phyloP scores from a whole-genome alignment of 2,888 invertebrate genomes.

The Athripsodes cinereus region DNA sequence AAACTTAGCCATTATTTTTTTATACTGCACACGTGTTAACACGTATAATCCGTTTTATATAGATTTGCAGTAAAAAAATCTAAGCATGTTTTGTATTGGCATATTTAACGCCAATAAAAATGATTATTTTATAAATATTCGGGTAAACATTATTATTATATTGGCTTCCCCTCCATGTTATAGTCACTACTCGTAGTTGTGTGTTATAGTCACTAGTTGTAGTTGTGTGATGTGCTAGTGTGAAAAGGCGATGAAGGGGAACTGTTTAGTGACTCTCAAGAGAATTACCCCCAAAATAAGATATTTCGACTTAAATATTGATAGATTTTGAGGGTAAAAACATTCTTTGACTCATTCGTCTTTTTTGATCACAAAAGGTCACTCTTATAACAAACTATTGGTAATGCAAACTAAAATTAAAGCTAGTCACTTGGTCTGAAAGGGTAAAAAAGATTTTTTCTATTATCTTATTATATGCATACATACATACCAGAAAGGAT shows the following conservation, averaged over 20 bases:
- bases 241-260: slow-evolving; percentile 7
- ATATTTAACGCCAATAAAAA: slow-evolving; percentile 12
- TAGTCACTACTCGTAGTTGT: too few relatives aligned
- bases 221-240: background rate
- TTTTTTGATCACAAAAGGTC: too few relatives aligned
- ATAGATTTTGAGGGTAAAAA: background rate
- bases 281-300: background rate
- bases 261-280: slow-evolving; percentile 8
- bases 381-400: too few relatives aligned
- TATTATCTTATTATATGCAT: too few relatives aligned
- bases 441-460: too few relatives aligned
- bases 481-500: too few relatives aligned
- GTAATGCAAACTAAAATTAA: too few relatives aligned
- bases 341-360: too few relatives aligned
- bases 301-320: background rate
- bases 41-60: background rate
- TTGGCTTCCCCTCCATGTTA: background rate
- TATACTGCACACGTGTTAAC: too few relatives aligned
- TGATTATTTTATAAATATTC: slow-evolving; percentile 5
- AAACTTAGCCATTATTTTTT: too few relatives aligned
- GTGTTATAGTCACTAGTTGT: too few relatives aligned
- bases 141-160: background rate
- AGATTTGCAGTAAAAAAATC: background rate
- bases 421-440: too few relatives aligned
- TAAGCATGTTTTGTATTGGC: background rate